These are phyloP conservation scores for Pseudococcus viburni DNA, from an alignment of 2,888 invertebrate genomes.

Conservation along the genomic window DNA sequence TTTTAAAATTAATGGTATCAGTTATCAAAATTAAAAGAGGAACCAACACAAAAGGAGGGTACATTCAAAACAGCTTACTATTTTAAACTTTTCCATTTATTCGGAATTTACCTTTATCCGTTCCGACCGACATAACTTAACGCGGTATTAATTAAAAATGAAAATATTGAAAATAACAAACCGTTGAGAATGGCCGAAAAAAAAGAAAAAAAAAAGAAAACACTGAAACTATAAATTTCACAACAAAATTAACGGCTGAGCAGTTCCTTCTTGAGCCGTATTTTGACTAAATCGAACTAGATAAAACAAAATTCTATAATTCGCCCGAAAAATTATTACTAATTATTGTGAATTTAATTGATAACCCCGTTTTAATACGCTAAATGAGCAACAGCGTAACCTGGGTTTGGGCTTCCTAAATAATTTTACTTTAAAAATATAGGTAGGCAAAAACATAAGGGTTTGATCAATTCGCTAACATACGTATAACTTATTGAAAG, in stretches of 20 bases:
- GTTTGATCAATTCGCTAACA: slow-evolving; percentile 24
- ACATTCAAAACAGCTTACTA: slow-evolving; percentile 33
- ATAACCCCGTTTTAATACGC: slow-evolving; percentile 25
- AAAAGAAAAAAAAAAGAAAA: slow-evolving; percentile 12
- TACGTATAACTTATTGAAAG: slow-evolving; percentile 37
- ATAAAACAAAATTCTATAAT: slow-evolving; percentile 20
- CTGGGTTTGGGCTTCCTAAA: slow-evolving; percentile 22
- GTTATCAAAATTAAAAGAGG: slow-evolving; percentile 51
- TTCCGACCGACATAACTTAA: not conserved
- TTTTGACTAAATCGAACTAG: slow-evolving; percentile 25
- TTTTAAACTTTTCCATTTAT: slow-evolving; percentile 34
- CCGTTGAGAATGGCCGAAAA: not conserved
- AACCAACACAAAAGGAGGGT: slow-evolving; percentile 20
- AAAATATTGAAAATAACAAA: not conserved
- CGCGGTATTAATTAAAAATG: not conserved
- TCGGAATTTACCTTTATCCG: not conserved
- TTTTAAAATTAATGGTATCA: slow-evolving; percentile 53
- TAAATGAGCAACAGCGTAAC: slow-evolving; percentile 52
- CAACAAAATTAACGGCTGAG: slow-evolving; percentile 24
- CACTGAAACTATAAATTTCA: slow-evolving; percentile 20
- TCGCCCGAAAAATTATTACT: slow-evolving; percentile 21
- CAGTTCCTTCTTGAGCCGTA: slow-evolving; percentile 1
- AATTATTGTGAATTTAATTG: slow-evolving; percentile 50
- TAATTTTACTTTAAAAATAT: slow-evolving; percentile 16
- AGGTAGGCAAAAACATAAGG: slow-evolving; percentile 39